Conservation (phyloP, 2,113 vertebrate species). For the Oceanodroma tethys region DNA sequence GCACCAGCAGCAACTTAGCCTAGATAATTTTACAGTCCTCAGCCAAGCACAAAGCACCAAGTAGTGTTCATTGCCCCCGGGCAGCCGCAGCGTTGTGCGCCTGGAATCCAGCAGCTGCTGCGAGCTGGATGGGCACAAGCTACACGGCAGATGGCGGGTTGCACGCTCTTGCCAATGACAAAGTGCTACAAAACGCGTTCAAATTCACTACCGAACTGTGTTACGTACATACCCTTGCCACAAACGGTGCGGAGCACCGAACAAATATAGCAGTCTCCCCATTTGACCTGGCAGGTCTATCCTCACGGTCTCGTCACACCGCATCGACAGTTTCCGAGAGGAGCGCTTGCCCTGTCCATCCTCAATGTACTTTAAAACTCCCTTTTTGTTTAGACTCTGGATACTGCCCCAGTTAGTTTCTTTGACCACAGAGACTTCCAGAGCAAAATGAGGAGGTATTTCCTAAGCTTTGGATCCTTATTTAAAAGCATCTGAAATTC, state of each 20-base stretch:
- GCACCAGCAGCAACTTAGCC: background rate
- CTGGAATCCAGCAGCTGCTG: constrained; percentile 13
- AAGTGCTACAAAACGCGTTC: background rate
- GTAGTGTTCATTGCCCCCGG: background rate
- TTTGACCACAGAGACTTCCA: background rate
- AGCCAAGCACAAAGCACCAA: background rate
- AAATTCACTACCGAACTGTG: background rate
- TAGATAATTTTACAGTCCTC: background rate
- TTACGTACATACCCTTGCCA: background rate
- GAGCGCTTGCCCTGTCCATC: background rate
- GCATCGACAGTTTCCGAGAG: background rate
- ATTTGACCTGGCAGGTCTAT: background rate
- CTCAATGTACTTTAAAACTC: background rate
- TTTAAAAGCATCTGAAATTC: background rate
- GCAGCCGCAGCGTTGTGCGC: fast-evolving
- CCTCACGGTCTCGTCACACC: fast-evolving
- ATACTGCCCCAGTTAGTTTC: fast-evolving
- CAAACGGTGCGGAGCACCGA: background rate
- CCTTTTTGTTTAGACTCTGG: background rate
- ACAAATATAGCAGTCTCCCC: background rate
- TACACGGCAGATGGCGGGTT: background rate
- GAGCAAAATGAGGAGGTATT: background rate
- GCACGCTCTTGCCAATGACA: background rate
- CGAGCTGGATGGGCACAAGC: background rate
- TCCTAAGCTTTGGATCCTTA: background rate